Evolutionary conservation across 2,888 invertebrate species (phyloP).

Genomic region (Adelognathus sp.): DNA sequence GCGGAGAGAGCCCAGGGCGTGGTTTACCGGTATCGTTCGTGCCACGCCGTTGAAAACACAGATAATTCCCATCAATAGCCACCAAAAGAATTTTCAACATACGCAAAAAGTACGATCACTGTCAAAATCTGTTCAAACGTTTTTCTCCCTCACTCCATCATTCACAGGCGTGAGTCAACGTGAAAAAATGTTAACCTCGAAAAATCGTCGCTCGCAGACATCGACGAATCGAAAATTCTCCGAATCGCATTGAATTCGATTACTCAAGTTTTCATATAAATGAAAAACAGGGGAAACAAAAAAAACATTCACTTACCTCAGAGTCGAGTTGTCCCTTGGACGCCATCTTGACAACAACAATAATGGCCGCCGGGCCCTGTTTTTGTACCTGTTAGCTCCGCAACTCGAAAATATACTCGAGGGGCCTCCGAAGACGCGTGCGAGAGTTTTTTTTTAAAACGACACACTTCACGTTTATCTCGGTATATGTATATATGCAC

Average conservation of each 20-base stretch:
- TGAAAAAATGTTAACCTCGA: background rate
- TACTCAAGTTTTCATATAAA: no score
- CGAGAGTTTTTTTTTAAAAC: slow-evolving; percentile 62
- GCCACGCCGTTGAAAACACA: slow-evolving; percentile 21
- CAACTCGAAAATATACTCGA: slow-evolving; percentile 1
- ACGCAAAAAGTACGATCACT: background rate
- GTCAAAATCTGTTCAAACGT: background rate
- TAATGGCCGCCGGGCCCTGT: slow-evolving; percentile 69
- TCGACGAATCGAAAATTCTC: background rate
- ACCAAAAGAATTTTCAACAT: no score
- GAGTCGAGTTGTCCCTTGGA: slow-evolving; percentile 73
- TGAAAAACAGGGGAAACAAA: slow-evolving; percentile 1
- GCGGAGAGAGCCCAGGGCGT: slow-evolving; percentile 36
- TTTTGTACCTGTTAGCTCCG: slow-evolving; percentile 44
- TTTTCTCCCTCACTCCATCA: no score
- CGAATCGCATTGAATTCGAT: background rate
- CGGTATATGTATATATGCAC: background rate
- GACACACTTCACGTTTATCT: slow-evolving; percentile 49
- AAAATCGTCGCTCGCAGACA: background rate
- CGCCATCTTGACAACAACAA: slow-evolving; percentile 79
- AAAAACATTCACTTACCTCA: slow-evolving; percentile 69
- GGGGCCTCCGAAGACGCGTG: slow-evolving; percentile 50
- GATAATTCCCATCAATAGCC: no score
- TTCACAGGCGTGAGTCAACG: background rate
- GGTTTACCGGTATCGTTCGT: slow-evolving; percentile 35